Percentiles rank a stretch among this genome's conserved stretches.
These are phyloP conservation scores for Notoglanidium macrostoma DNA, from an alignment of 2,797 vertebrate species.

Conservation along the genomic window DNA sequence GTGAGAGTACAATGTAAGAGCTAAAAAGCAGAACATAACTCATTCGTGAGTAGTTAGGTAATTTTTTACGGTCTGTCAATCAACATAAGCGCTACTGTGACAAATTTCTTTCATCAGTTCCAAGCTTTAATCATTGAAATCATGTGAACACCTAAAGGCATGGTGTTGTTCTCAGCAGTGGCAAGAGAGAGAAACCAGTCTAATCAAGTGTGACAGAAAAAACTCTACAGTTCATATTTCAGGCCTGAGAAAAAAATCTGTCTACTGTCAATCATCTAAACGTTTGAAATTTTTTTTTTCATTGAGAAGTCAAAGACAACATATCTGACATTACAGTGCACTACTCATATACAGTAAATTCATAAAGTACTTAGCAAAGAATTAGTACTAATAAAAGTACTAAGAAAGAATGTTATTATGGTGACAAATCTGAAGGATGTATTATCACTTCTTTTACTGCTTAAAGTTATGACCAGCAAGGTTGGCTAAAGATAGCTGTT, in stretches of 20 bases:
- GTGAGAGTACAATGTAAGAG: not conserved
- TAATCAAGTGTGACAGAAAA: slow-evolving; percentile 16
- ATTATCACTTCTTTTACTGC: not conserved
- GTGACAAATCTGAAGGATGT: not conserved
- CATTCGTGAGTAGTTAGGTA: not conserved
- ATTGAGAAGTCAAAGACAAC: not conserved
- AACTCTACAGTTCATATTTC: not conserved
- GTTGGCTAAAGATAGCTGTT: not conserved
- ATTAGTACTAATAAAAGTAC: too few species aligned
- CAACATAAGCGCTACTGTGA: slow-evolving; percentile 2
- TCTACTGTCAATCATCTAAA: not conserved
- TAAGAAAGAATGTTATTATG: not conserved
- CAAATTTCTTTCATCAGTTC: slow-evolving; percentile 29
- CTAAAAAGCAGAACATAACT: slow-evolving; percentile 17
- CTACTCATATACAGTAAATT: not conserved
- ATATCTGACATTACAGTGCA: not conserved
- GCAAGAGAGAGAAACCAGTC: slow-evolving; percentile 25
- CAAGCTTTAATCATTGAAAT: slow-evolving; percentile 18
- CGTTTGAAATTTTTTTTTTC: not conserved
- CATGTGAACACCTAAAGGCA: slow-evolving; percentile 23
- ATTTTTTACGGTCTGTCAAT: slow-evolving; percentile 30
- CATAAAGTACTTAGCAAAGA: not conserved
- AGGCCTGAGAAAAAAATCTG: not conserved
- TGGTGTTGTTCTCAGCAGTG: slow-evolving; percentile 10
- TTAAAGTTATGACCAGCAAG: not conserved